Base-by-base conservation (phyloP, 2,797 vertebrate genomes). In the Tamandua tetradactyla region DNA sequence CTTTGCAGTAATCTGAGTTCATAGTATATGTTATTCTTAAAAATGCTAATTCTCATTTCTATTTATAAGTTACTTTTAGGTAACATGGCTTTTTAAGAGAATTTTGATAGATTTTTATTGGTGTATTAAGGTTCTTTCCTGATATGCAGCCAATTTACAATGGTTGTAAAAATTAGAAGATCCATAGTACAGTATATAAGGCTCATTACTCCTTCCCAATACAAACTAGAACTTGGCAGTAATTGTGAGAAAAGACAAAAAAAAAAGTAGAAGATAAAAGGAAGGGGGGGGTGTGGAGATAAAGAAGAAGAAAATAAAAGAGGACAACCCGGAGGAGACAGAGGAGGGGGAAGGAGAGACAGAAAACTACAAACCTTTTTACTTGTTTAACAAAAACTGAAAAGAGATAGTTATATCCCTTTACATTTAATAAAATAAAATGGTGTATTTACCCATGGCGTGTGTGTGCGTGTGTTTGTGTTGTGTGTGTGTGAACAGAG, bases 91-190 rank as follows among this genome's bases (percentile, higher is more conserved):
- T 59, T 81, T 97, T 71, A 87, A 81, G 4, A 52, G 68, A 88
- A 84, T 61, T 32, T 94, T 97, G 91, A 85, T 95, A 93, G 78
- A 79, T 91, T 97, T 97, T 94, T 66, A 96, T 87, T 94, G 62
- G 37, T 91, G 35, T 44, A 94, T 71, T 75, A 80, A 69, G 52
- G 72, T 49, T 37, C 6, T 23, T 86, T 72, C 14, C 68, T 95
- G 87, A 96, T 98, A 97, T 97, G 96, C 42, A 96, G 74, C 95
- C 91, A 94, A 95, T 96, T 97, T 96, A 74, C 32, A 89, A 49
- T 49, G 82, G 78, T 82, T 96, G 66, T 93, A 97, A 97, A 98
- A 95, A 40, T 87, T 69, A 20, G 78, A 95, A 95, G 94, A 95
- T 72, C 59, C 85, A 2, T 88, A 91, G 95, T 97, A 96, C 97